Evolutionary conservation across 2,113 vertebrate genomes (phyloP).

Genomic region (Misgurnus mizolepis): DNA sequence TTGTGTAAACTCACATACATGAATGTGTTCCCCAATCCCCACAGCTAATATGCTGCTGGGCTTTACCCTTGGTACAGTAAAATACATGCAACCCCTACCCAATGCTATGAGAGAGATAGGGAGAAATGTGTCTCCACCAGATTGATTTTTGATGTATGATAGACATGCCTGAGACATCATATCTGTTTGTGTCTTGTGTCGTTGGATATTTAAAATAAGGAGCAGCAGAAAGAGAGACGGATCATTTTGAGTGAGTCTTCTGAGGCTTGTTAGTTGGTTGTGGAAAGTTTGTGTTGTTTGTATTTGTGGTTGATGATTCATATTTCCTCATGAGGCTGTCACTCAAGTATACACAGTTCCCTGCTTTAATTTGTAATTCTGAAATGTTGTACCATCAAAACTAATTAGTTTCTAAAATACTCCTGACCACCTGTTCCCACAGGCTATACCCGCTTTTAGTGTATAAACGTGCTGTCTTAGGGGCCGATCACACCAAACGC

Average conservation of each 20-base stretch:
- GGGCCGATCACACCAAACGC: no score
- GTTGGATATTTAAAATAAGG: conserved; percentile 8
- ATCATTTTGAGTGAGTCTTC: background rate
- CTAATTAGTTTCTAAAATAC: conserved; percentile 17
- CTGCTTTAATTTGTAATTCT: conserved; percentile 7
- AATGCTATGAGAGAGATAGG: background rate
- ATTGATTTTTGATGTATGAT: background rate
- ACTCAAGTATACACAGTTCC: background rate
- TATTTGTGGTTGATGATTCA: conserved; percentile 19
- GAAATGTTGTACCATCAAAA: background rate
- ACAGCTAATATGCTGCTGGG: no score
- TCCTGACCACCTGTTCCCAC: conserved; percentile 2
- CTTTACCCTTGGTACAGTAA: no score
- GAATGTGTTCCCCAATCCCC: no score
- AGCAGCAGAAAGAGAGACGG: background rate
- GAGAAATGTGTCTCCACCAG: background rate
- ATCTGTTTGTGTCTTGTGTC: conserved; percentile 24
- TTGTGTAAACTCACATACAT: background rate
- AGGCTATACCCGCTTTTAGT: background rate
- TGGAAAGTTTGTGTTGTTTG: conserved; percentile 6
- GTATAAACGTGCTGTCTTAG: background rate
- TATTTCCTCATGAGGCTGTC: conserved; percentile 15
- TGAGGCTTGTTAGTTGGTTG: background rate
- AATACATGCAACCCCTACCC: background rate
- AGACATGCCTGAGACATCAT: background rate